Evolutionary conservation across 2,797 vertebrate genomes (phyloP).

Genomic region (Gallinago stenura): DNA sequence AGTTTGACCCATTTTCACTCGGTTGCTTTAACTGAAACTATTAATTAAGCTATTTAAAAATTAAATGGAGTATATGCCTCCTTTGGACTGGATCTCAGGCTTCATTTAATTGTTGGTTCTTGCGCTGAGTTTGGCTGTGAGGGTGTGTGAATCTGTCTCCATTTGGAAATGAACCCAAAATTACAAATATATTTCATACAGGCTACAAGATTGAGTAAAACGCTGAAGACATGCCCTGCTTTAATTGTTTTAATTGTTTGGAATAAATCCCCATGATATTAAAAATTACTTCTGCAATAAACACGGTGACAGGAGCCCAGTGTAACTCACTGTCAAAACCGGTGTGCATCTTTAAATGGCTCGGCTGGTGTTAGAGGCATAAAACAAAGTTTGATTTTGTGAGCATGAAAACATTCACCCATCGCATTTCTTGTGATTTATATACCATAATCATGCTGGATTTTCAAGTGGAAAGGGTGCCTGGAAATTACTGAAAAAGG

Average conservation of each 20-base stretch:
- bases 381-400: slow-evolving; percentile 1
- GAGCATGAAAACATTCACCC: not conserved
- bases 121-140: slow-evolving; percentile 25
- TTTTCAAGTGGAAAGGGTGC: slow-evolving; percentile 31
- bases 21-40: slow-evolving; percentile 56
- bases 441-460: not conserved
- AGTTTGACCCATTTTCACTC: slow-evolving; percentile 71
- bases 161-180: slow-evolving; percentile 51
- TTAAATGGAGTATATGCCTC: slow-evolving; percentile 56
- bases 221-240: not conserved
- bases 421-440: slow-evolving; percentile 4
- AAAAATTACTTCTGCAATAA: slow-evolving; percentile 18
- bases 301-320: not conserved
- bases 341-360: not conserved
- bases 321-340: not conserved
- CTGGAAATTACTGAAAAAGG: slow-evolving; percentile 25
- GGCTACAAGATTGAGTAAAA: not conserved
- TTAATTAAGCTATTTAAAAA: slow-evolving; percentile 72
- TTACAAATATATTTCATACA: slow-evolving; percentile 53
- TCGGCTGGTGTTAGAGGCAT: not conserved
- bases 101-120: slow-evolving; percentile 68
- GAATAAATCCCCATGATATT: slow-evolving; percentile 7
- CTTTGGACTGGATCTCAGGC: slow-evolving; percentile 54
- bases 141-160: slow-evolving; percentile 63
- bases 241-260: slow-evolving; percentile 61